Evolutionary conservation across 2,888 invertebrate species (phyloP).

Genomic region (Cheilosia pagana): DNA sequence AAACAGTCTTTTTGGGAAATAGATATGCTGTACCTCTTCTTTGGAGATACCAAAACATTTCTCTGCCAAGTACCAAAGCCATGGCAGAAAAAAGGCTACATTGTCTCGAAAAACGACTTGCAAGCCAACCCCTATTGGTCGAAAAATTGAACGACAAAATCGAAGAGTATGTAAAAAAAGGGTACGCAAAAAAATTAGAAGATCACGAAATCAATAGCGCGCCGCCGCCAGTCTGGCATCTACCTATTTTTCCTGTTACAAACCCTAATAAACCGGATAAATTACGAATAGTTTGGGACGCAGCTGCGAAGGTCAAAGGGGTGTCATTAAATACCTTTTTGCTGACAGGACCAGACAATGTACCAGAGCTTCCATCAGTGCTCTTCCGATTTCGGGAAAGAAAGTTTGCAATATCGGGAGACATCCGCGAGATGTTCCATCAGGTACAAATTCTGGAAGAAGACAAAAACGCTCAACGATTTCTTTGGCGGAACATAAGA

Average conservation of each 20-base stretch:
- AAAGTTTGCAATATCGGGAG: neutral
- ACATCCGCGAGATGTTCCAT: slow-evolving; percentile 21
- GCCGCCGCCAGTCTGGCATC: slow-evolving; percentile 4
- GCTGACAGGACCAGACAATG: slow-evolving; percentile 1
- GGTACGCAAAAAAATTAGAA: slow-evolving; percentile 13
- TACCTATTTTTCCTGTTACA: slow-evolving; percentile 19
- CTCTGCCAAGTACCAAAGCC: neutral
- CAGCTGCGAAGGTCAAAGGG: neutral
- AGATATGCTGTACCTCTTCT: slow-evolving; percentile 15
- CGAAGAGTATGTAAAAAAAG: slow-evolving; percentile 4
- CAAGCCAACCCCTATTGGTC: neutral
- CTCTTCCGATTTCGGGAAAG: slow-evolving; percentile 15
- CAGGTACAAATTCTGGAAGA: neutral
- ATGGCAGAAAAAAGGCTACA: slow-evolving; percentile 29
- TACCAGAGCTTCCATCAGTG: slow-evolving; percentile 1
- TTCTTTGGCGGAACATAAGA: neutral
- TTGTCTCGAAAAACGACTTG: slow-evolving; percentile 20
- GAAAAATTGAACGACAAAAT: slow-evolving; percentile 1
- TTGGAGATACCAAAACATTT: slow-evolving; percentile 6
- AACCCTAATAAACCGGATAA: slow-evolving; percentile 19
- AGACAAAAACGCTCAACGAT: slow-evolving; percentile 16
- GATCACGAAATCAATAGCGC: neutral
- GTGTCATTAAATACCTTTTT: neutral
- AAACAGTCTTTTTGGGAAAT: neutral
- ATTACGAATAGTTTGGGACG: slow-evolving; percentile 18